Conservation (phyloP, 2,888 invertebrate species). For the Apotomis turbidana region DNA sequence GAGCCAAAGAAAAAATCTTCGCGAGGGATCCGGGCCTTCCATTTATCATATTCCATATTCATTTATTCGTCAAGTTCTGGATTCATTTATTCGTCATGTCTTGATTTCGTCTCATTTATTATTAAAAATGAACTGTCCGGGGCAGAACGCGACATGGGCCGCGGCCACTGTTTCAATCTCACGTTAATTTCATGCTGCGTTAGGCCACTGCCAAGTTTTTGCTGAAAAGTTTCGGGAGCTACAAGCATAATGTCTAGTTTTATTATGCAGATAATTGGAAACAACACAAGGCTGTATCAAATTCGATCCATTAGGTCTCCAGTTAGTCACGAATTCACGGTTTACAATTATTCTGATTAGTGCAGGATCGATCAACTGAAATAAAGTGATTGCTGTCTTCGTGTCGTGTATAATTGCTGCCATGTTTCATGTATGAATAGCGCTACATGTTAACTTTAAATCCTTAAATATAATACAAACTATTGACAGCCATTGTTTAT, state of each 20-base stretch:
- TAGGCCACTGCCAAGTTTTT: conserved; percentile 60
- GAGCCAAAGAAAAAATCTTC: conserved; percentile 82
- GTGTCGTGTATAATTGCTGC: too few species aligned
- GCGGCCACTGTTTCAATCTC: conserved; percentile 80
- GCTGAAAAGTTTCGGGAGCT: conserved; percentile 45
- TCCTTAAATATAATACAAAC: too few species aligned
- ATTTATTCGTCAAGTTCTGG: conserved; percentile 85
- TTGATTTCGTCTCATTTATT: conserved; percentile 85
- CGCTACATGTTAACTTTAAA: too few species aligned
- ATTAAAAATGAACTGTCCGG: conserved; percentile 85
- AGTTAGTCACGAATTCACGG: too few species aligned
- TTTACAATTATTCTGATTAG: too few species aligned
- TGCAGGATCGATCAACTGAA: too few species aligned
- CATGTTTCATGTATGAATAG: too few species aligned
- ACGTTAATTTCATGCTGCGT: conserved; percentile 80
- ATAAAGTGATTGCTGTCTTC: too few species aligned
- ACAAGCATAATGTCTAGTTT: conserved; percentile 30
- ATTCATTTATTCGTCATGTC: conserved; percentile 85
- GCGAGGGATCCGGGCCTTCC: conserved; percentile 81
- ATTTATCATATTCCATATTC: conserved; percentile 85
- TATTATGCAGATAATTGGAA: conserved; percentile 17
- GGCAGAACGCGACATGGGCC: conserved; percentile 76
- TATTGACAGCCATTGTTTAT: too few species aligned
- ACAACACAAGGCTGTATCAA: background rate
- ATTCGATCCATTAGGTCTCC: background rate